Evolutionary conservation across 2,797 vertebrate genomes (phyloP).

Genomic region (Karalla daura): DNA sequence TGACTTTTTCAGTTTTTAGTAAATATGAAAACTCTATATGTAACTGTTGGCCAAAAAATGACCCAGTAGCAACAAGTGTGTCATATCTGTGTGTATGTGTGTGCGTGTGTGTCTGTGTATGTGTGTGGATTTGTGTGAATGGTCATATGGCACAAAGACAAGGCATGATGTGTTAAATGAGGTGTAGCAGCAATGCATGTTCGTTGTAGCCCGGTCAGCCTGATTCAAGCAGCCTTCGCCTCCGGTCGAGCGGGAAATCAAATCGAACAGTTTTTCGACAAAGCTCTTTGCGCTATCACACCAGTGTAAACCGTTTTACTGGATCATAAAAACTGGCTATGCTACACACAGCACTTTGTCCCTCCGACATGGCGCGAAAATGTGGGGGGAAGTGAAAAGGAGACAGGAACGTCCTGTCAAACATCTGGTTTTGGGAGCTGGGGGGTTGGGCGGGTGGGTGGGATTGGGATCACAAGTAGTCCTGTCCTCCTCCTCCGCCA

Average conservation of each 20-base stretch:
- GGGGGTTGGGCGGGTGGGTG: too few relatives aligned
- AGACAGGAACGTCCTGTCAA: slow-evolving; percentile 44
- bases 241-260: slow-evolving; percentile 21
- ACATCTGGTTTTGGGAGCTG: slow-evolving; percentile 43
- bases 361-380: slow-evolving; percentile 45
- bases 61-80: slow-evolving; percentile 38
- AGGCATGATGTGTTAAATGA: slow-evolving; percentile 81
- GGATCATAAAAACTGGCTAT: slow-evolving; percentile 45
- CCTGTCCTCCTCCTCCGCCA: slow-evolving; percentile 51
- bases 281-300: slow-evolving; percentile 43
- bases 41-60: slow-evolving; percentile 17
- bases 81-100: slow-evolving; percentile 33
- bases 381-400: slow-evolving; percentile 48
- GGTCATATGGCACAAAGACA: slow-evolving; percentile 75
- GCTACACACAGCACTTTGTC: slow-evolving; percentile 68
- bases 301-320: slow-evolving; percentile 54
- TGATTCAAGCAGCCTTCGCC: slow-evolving; percentile 38
- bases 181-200: slow-evolving; percentile 81
- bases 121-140: slow-evolving; percentile 47
- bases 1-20: slow-evolving; percentile 3
- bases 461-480: too few relatives aligned
- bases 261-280: slow-evolving; percentile 41
- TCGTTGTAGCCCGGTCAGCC: slow-evolving; percentile 51
- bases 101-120: slow-evolving; percentile 35
- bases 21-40: slow-evolving; percentile 19